Percentiles rank a stretch among this genome's conserved stretches.
phyloP scores from a whole-genome alignment of 1,140 invertebrate genomes.

The Leptinotarsa texana region DNA sequence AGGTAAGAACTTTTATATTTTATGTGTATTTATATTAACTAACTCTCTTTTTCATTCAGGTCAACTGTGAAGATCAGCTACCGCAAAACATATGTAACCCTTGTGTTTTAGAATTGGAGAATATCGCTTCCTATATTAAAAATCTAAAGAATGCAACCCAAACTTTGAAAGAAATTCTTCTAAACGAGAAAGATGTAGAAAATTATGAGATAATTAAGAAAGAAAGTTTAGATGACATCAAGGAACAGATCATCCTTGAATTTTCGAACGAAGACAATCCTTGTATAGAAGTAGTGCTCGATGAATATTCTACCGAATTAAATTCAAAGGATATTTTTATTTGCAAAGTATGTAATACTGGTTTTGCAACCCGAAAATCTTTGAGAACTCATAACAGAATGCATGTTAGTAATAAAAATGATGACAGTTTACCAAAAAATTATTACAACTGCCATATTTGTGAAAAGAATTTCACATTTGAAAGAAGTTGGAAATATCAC shows the following conservation, averaged over 20 bases:
- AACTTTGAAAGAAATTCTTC: background rate
- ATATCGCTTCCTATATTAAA: background rate
- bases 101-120: background rate
- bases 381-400: background rate
- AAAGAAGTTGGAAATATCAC: constrained; percentile 12
- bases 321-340: background rate
- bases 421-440: background rate
- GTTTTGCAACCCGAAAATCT: background rate
- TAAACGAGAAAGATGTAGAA: background rate
- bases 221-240: too few relatives aligned
- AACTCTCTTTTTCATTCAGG: too few relatives aligned
- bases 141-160: background rate
- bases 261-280: too few relatives aligned
- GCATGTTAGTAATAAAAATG: background rate
- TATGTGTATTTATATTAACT: background rate
- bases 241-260: too few relatives aligned
- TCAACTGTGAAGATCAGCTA: background rate
- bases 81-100: background rate
- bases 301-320: too few relatives aligned
- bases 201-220: too few relatives aligned
- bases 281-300: too few relatives aligned
- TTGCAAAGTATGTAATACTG: background rate
- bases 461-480: background rate
- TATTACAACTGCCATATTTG: background rate
- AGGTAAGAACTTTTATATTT: background rate